phyloP scores from a whole-genome alignment of 2,888 invertebrate genomes.

The Callyntrura guangdongensis region DNA sequence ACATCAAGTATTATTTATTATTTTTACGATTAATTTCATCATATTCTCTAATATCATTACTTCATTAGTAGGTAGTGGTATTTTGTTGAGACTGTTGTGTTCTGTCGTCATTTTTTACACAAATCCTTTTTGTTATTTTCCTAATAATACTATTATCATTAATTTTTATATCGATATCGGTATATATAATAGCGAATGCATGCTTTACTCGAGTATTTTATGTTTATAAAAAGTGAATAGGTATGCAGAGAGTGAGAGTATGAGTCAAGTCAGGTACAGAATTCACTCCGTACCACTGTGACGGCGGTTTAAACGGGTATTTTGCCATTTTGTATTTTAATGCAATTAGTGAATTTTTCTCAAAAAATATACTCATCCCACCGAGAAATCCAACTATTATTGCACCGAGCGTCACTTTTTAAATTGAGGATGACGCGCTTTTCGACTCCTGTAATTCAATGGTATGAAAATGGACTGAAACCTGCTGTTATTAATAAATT shows the following conservation, averaged over 20 bases:
- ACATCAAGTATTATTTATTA: conserved; percentile 55
- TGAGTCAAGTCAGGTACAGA: conserved; percentile 59
- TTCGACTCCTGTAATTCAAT: conserved; percentile 34
- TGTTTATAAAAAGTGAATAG: conserved; percentile 58
- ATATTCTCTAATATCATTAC: conserved; percentile 20
- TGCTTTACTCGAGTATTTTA: conserved; percentile 60
- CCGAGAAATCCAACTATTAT: conserved; percentile 15
- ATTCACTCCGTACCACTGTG: neutral
- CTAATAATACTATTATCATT: conserved; percentile 25
- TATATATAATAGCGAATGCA: conserved; percentile 65
- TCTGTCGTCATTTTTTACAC: conserved; percentile 64
- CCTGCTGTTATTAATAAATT: neutral
- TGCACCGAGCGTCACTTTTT: neutral
- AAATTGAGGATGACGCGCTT: neutral
- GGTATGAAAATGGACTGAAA: conserved; percentile 22
- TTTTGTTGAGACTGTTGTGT: conserved; percentile 73
- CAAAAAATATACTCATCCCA: conserved; percentile 37
- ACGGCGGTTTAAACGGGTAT: conserved; percentile 49
- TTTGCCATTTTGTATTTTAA: conserved; percentile 45
- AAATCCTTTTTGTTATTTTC: conserved; percentile 55
- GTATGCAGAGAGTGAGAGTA: conserved; percentile 80
- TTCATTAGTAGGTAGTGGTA: conserved; percentile 6
- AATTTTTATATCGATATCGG: conserved; percentile 13
- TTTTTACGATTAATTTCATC: conserved; percentile 49
- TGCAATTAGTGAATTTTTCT: neutral